phyloP scores from a whole-genome alignment of 2,888 invertebrate genomes.

The Sesamia inferens region DNA sequence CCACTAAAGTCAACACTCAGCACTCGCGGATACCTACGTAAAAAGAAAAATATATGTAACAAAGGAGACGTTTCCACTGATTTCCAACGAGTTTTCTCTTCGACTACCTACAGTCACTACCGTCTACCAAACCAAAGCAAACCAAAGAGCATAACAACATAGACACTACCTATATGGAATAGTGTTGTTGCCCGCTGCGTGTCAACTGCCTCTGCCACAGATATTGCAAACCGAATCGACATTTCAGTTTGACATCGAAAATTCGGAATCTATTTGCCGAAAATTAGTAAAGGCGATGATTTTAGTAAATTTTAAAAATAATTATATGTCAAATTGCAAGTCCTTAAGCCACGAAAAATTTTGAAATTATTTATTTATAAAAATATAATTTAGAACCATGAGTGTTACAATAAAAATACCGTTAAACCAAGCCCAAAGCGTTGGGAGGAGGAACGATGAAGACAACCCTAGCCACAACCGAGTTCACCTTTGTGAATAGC shows the following conservation, averaged over 20 bases:
- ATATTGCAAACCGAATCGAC: slow-evolving; percentile 23
- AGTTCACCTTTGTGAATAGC: slow-evolving; percentile 52
- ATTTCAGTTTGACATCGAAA: slow-evolving; percentile 9
- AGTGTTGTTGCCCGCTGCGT: slow-evolving; percentile 46
- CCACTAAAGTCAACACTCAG: slow-evolving; percentile 29
- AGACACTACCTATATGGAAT: slow-evolving; percentile 4
- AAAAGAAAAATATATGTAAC: slow-evolving; percentile 53
- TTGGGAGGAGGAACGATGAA: neutral
- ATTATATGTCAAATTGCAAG: slow-evolving; percentile 8
- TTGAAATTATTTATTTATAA: neutral
- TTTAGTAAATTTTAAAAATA: neutral
- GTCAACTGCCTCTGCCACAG: slow-evolving; percentile 37
- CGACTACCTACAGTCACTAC: slow-evolving; percentile 27
- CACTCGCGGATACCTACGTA: slow-evolving; percentile 47
- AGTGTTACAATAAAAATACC: slow-evolving; percentile 40
- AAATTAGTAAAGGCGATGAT: slow-evolving; percentile 6
- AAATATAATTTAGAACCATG: slow-evolving; percentile 2
- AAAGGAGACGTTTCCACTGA: slow-evolving; percentile 57
- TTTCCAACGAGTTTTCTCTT: slow-evolving; percentile 50
- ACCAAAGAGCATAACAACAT: no score
- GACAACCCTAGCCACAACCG: slow-evolving; percentile 51
- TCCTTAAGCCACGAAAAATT: neutral
- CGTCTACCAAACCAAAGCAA: no score
- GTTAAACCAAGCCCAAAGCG: slow-evolving; percentile 39
- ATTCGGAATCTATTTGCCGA: slow-evolving; percentile 8